phyloP scores from a whole-genome alignment of 2,113 vertebrate genomes.

The Mola mola region DNA sequence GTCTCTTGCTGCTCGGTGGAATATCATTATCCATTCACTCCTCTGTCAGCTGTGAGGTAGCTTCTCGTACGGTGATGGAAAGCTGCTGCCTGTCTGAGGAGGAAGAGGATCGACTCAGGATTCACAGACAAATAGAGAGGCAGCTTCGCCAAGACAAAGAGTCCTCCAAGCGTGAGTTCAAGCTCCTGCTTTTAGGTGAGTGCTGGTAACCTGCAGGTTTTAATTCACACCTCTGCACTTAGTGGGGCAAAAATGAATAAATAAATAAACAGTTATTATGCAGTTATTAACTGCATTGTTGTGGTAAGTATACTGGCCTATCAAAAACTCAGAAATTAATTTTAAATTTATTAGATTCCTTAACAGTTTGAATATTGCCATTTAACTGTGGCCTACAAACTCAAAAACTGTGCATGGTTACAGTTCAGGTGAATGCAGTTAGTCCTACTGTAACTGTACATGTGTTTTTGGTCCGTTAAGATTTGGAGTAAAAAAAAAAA shows the following conservation, averaged over 20 bases:
- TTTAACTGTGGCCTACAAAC: neutral
- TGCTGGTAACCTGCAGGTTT: neutral
- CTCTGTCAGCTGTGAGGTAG: neutral
- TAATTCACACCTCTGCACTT: neutral
- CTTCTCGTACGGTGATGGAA: constrained; percentile 62
- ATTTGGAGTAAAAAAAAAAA: too few species aligned
- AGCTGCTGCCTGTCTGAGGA: constrained; percentile 83
- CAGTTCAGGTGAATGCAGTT: neutral
- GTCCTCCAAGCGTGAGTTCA: constrained; percentile 77
- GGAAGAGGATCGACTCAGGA: constrained; percentile 77
- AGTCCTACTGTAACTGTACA: too few species aligned
- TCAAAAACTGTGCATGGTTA: neutral
- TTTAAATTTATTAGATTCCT: neutral
- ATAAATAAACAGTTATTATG: too few species aligned
- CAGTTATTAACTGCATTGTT: too few species aligned
- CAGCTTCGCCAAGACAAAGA: constrained; percentile 82
- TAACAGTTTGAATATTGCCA: too few species aligned
- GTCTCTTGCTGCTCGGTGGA: neutral
- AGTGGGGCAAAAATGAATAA: too few species aligned
- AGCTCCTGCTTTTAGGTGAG: constrained; percentile 89
- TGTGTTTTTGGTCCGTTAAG: too few species aligned
- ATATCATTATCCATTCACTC: constrained; percentile 3
- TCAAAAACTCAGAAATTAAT: too few species aligned
- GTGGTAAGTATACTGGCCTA: too few species aligned
- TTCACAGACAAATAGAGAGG: constrained; percentile 86